Evolutionary conservation across 2,113 vertebrate species (phyloP), one percentile per base, ranked within the genome.

Genomic region (Gopherus evgoodei): DNA sequence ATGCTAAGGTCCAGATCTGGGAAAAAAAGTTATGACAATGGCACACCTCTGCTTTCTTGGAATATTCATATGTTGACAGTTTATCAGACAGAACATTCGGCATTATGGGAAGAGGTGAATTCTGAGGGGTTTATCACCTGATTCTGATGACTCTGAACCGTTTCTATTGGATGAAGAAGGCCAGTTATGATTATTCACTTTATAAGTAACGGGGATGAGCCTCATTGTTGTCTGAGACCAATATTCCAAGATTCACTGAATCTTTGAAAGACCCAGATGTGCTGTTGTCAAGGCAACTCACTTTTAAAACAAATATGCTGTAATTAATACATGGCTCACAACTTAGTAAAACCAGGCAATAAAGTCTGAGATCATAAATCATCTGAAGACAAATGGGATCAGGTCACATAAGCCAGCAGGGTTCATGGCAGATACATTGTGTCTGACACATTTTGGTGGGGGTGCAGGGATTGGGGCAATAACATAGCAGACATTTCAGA

Each of bases 251-350:
- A 27, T 83, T 56, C 59, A 69, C 17, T 56, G 89, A 62, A 69
- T 14, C 80, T 29, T 84, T 25, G 76, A 54, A 81, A 76, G 90
- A 83, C 42, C 62, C 84, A 90, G 47, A 79, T 62, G 53, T 81
- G 82, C 79, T 38, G 82, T 65, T 88, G 49, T 72, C 95, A 97
- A 78, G 90, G 86, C 86, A 96, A 94, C 80, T 47, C 38, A 10
- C 27, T 76, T 69, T 31, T 81, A 85, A 76, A 85, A 87, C 0
- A 2, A n/a, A 90, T 29, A 47, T 0, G 13, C 69, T 53, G 1
- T 17, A 19, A 35, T 11, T 86, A 79, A 80, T 72, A 44, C 31
- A 42, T 93, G 88, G 29, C 17, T 85, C 44, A 47, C 53, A 16
- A 6, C 53, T 80, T 9, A 27, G 47, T 44, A 35, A 79, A 56